Evolutionary conservation across 2,797 vertebrate genomes (phyloP).

Genomic region (Amniataba percoides): DNA sequence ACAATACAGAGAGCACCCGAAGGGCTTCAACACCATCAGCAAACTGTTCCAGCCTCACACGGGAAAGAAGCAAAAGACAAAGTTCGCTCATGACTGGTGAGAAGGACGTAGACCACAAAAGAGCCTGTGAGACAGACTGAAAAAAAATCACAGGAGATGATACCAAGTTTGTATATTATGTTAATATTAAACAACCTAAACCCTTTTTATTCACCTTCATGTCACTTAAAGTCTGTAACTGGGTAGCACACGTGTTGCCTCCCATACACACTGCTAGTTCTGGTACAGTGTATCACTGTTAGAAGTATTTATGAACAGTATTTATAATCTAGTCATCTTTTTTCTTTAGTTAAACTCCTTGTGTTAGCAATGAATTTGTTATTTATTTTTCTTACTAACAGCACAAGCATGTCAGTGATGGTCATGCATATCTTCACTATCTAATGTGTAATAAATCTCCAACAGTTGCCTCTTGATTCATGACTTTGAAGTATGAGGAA

Average conservation of each 20-base stretch:
- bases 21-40: conserved; percentile 88
- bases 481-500: conserved; percentile 24
- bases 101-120: conserved; percentile 64
- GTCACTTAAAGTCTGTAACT: background rate
- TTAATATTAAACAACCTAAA: conserved; percentile 6
- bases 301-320: conserved; percentile 26
- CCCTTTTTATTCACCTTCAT: background rate
- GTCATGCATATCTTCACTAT: background rate
- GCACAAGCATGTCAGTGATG: background rate
- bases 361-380: conserved; percentile 2
- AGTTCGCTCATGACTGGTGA: conserved; percentile 76
- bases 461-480: conserved; percentile 8
- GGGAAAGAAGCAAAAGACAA: conserved; percentile 86
- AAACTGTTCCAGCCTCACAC: conserved; percentile 89
- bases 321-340: conserved; percentile 4
- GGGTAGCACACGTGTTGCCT: conserved; percentile 10
- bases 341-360: conserved; percentile 8
- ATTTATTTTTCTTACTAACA: conserved; percentile 14
- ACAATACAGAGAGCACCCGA: conserved; percentile 83
- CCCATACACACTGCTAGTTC: conserved; percentile 5
- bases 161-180: conserved; percentile 10
- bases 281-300: conserved; percentile 40
- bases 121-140: conserved; percentile 24
- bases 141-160: background rate
- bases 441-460: conserved; percentile 31